Percentiles rank a stretch among this genome's conserved stretches.
phyloP scores from a whole-genome alignment of 2,888 invertebrate genomes.

The Patella pellucida region DNA sequence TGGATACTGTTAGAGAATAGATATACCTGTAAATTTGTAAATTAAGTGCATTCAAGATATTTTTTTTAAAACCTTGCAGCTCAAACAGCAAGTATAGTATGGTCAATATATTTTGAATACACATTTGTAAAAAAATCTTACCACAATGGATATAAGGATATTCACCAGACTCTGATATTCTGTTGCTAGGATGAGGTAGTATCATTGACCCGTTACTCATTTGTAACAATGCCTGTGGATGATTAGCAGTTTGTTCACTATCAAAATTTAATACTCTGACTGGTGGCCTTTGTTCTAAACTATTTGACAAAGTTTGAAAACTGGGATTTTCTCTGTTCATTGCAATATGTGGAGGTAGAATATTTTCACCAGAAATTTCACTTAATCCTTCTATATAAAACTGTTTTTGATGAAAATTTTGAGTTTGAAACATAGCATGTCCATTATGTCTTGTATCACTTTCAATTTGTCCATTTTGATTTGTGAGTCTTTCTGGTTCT shows the following conservation, averaged over 20 bases:
- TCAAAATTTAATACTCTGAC: too few relatives aligned
- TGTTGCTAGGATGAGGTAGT: too few relatives aligned
- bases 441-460: neutral
- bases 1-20: too few relatives aligned
- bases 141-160: conserved; percentile 12
- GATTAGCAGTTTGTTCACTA: too few relatives aligned
- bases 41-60: too few relatives aligned
- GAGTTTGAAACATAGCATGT: neutral
- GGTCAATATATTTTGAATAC: neutral
- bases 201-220: too few relatives aligned
- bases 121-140: neutral
- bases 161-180: neutral
- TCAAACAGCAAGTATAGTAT: too few relatives aligned
- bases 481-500: conserved; percentile 9
- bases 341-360: neutral
- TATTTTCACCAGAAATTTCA: conserved; percentile 5
- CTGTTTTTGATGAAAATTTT: neutral
- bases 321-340: neutral
- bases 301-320: too few relatives aligned
- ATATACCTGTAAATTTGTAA: too few relatives aligned
- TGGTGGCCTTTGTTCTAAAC: too few relatives aligned
- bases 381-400: conserved; percentile 6
- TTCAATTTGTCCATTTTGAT: neutral
- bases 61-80: too few relatives aligned
- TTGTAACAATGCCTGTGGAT: too few relatives aligned